A percentile compares a stretch with the other conserved stretches of the same genome.
phyloP scores from a whole-genome alignment of 2,888 invertebrate genomes.

The Hirtodrosophila alboralis region DNA sequence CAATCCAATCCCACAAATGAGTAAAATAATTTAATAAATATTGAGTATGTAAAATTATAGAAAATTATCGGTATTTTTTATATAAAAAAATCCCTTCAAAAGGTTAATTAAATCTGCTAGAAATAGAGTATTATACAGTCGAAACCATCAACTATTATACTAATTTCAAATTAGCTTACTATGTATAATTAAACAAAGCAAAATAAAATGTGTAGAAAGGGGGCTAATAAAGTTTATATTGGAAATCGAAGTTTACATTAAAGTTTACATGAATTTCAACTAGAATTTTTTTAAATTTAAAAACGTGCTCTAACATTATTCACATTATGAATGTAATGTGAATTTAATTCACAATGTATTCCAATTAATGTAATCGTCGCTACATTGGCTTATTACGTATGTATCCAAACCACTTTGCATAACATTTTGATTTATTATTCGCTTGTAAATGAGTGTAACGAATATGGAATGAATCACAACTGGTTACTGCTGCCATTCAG shows the following conservation, averaged over 20 bases:
- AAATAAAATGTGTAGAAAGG: not conserved
- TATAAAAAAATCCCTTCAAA: no score
- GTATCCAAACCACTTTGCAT: constrained; percentile 35
- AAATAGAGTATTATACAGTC: no score
- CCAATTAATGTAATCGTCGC: constrained; percentile 38
- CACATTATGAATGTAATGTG: constrained; percentile 16
- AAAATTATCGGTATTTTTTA: no score
- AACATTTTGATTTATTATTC: constrained; percentile 44
- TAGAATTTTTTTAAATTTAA: constrained; percentile 31
- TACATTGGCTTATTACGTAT: constrained; percentile 33
- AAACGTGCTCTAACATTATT: constrained; percentile 19
- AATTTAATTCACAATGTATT: constrained; percentile 34
- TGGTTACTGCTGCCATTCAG: constrained; percentile 30
- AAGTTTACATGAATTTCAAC: constrained; percentile 10
- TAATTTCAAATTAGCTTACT: constrained; percentile 2
- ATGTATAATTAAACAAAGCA: not conserved
- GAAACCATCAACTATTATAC: no score
- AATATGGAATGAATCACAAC: constrained; percentile 42
- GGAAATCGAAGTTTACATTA: no score
- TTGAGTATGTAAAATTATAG: no score
- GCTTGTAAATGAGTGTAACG: constrained; percentile 26
- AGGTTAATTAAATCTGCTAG: no score
- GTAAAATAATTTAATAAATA: no score
- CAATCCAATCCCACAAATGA: no score
- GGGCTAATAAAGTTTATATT: constrained; percentile 7